Evolutionary conservation across 2,113 vertebrate species (phyloP), one percentile per base, ranked within the genome.

Genomic region (Urocolius indicus): DNA sequence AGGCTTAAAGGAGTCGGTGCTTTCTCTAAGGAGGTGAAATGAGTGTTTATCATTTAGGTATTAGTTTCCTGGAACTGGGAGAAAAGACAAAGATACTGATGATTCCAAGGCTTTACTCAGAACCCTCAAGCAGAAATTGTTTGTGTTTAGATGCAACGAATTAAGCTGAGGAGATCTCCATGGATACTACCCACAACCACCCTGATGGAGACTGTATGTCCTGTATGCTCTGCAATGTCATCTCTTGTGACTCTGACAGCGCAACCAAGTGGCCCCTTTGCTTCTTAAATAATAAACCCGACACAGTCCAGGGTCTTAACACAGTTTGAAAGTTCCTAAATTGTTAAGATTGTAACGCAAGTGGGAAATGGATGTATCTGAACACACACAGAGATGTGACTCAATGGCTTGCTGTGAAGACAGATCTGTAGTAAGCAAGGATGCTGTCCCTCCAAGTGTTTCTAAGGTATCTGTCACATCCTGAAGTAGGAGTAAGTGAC

Each of bases 171-270:
- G 12, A 68, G 45, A 77, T 76, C 69, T 72, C 59, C 48, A 46
- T 45, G 48, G 48, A 6, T 87, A 63, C 66, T 29, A 38, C 38
- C 34, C 51, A 49, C 41, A 57, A 32, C 15, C 55, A 52, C 14
- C 55, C 38, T 24, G 10, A 38, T 5, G 51, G 91, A 48, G 15
- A 15, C 9, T 4, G 2, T 2, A 0, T 0, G 0, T 24, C 27
- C 55, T 4, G 0, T 30, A 13, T 3, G 6, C 32, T 54, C 51
- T 66, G n/a, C 5, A 2, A 7, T 38, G 9, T 45, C 54, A n/a
- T 68, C 30, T 72, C 41, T 43, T 59, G 20, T 52, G 43, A 43
- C 10, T 10, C 9, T 80, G 14, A 7, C 66, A 84, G 23, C 24
- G 10, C 26, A 66, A 45, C 77, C 43, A 38, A 34, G 20, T 5